Base-by-base conservation (phyloP, 2,888 invertebrate genomes). In the Philopedon plagiatum region DNA sequence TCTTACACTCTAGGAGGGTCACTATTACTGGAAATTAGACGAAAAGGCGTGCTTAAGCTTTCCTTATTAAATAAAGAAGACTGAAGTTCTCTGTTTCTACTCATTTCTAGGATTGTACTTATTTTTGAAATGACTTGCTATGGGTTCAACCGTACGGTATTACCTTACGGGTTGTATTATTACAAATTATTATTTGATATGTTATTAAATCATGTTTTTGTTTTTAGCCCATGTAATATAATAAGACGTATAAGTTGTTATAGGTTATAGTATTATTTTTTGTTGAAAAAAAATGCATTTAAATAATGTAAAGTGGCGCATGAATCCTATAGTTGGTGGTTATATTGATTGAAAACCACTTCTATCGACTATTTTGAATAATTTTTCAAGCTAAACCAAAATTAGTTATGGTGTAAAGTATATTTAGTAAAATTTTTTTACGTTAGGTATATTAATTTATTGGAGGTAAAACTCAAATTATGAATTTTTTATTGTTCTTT, bases 211-310 rank as follows among this genome's bases (percentile, higher is more conserved):
- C 29, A 56, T 56, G 56, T 56, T 65, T 62, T 65, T 41, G 26
- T 37, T 63, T 51, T 56, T 65, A 65, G 54, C 64, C 49, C 21
- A 21, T 65, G 44, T 65, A 65, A 56, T 29, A 56, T 65, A n/a
- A n/a, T n/a, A 56, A 56, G 46, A 34, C 51, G n/a, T n/a, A 54
- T 54, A 29, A 54, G 51, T 54, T 54, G 51, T 54, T 54, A 54
- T 63, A 63, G 51, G 54, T 63, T 49, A 62, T 63, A 63, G 63
- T 65, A 65, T 65, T 65, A 56, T 65, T 39, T 56, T 60, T 64
- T 56, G 46, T 65, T 65, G 19, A n/a, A 19, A 26, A 64, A 56
- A 26, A 41, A 29, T 56, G 64, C 64, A 65, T 65, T 65, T 65
- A 65, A 26, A 23, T 56, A 19, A 41, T 34, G 56, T 32, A 37